phyloP scores from a whole-genome alignment of 2,797 vertebrate species.

The Phoebastria nigripes region DNA sequence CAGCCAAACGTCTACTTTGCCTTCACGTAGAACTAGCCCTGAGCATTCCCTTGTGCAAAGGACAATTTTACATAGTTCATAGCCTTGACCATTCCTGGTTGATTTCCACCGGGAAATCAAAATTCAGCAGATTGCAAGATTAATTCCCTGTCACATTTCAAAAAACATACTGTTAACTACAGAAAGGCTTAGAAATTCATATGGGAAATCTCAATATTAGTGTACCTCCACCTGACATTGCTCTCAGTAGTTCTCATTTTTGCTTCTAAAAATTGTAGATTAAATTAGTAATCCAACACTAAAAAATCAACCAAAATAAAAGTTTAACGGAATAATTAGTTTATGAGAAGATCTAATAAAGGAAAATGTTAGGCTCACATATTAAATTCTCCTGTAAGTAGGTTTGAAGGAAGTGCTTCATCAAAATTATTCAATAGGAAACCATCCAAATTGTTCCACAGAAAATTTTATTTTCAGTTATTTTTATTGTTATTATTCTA shows the following conservation, averaged over 20 bases:
- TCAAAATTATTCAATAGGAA: neutral
- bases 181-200: slow-evolving; percentile 19
- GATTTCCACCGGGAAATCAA: slow-evolving; percentile 64
- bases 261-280: neutral
- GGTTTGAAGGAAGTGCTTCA: neutral
- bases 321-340: neutral
- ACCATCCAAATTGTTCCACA: neutral
- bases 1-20: neutral
- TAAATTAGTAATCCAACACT: neutral
- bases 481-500: neutral
- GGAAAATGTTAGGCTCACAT: neutral
- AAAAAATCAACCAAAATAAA: neutral
- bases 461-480: neutral
- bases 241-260: neutral
- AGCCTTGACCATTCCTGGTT: neutral
- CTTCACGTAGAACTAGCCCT: neutral
- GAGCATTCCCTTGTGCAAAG: slow-evolving; percentile 3
- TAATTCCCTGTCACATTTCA: slow-evolving; percentile 35
- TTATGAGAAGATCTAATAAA: neutral
- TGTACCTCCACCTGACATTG: neutral
- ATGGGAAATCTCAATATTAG: neutral
- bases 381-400: neutral
- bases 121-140: slow-evolving; percentile 1
- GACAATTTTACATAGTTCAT: neutral
- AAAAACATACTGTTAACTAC: neutral